phyloP scores from a whole-genome alignment of 2,888 invertebrate species.

The Zhuqinia jingwanae region DNA sequence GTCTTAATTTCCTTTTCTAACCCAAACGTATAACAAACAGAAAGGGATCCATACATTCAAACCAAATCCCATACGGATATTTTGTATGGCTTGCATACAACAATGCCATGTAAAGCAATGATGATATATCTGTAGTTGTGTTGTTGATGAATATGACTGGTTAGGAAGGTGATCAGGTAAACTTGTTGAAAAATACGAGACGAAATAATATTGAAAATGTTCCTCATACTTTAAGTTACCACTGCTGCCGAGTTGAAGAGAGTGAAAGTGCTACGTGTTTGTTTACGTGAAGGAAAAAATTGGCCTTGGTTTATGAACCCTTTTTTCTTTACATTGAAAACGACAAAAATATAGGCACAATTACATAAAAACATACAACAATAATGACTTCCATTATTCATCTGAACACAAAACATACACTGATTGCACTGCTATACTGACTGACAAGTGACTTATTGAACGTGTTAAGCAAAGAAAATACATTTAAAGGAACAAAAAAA shows the following conservation, averaged over 20 bases:
- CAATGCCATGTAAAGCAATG: not conserved
- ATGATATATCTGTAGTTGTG: not conserved
- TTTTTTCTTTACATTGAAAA: conserved; percentile 51
- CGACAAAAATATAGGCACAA: conserved; percentile 52
- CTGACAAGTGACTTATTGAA: too few relatives aligned
- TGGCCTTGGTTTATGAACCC: conserved; percentile 70
- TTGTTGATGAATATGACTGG: conserved; percentile 16
- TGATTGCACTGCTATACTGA: not conserved
- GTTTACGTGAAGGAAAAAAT: conserved; percentile 52
- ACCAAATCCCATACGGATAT: not conserved
- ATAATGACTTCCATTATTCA: conserved; percentile 21
- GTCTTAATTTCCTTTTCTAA: not conserved
- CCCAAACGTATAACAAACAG: not conserved
- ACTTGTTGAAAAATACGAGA: conserved; percentile 43
- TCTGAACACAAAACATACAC: conserved; percentile 30
- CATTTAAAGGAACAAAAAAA: too few relatives aligned
- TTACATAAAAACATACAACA: conserved; percentile 17
- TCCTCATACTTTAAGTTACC: conserved; percentile 12
- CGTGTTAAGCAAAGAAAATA: not conserved
- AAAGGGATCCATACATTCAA: not conserved
- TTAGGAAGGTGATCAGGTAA: conserved; percentile 56
- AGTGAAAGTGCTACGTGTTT: conserved; percentile 70
- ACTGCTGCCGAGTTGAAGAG: conserved; percentile 8
- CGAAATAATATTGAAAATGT: conserved; percentile 6
- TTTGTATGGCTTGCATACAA: too few relatives aligned